These are phyloP conservation scores for Copidosoma aretas DNA, from an alignment of 2,888 invertebrate genomes.

Conservation along the genomic window DNA sequence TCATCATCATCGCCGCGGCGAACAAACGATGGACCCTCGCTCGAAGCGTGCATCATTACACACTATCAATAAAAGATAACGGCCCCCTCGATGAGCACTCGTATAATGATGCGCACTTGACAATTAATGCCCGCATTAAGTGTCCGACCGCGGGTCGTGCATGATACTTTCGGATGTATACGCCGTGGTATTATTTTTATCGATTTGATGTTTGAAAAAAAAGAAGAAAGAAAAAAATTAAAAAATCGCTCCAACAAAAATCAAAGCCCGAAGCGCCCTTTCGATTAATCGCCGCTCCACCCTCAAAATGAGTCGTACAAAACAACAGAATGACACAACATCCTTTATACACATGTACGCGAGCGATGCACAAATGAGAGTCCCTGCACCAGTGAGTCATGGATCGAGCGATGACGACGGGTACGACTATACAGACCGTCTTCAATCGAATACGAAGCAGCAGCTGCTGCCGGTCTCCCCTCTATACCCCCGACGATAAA, in stretches of 20 bases:
- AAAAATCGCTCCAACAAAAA: background rate
- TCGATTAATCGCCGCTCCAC: too few species aligned
- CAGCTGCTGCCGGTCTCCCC: background rate
- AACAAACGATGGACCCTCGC: too few species aligned
- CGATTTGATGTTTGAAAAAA: too few species aligned
- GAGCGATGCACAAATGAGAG: constrained; percentile 16
- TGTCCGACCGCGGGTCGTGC: background rate
- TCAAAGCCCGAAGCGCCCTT: too few species aligned
- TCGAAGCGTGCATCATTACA: too few species aligned
- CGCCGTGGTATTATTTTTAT: background rate
- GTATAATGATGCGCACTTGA: background rate
- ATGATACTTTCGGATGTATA: constrained; percentile 1
- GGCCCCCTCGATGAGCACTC: too few species aligned
- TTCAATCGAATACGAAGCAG: too few species aligned
- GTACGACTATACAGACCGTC: too few species aligned
- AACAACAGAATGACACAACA: too few species aligned
- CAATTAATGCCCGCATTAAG: background rate
- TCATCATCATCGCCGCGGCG: too few species aligned
- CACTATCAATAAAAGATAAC: background rate
- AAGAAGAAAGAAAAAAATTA: background rate
- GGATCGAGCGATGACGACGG: constrained; percentile 1
- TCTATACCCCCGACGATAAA: constrained; percentile 1
- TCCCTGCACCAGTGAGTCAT: constrained; percentile 11
- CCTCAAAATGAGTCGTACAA: too few species aligned
- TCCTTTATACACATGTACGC: too few species aligned